Conservation (phyloP, 1,140 invertebrate species). For the Charaxes varanes region DNA sequence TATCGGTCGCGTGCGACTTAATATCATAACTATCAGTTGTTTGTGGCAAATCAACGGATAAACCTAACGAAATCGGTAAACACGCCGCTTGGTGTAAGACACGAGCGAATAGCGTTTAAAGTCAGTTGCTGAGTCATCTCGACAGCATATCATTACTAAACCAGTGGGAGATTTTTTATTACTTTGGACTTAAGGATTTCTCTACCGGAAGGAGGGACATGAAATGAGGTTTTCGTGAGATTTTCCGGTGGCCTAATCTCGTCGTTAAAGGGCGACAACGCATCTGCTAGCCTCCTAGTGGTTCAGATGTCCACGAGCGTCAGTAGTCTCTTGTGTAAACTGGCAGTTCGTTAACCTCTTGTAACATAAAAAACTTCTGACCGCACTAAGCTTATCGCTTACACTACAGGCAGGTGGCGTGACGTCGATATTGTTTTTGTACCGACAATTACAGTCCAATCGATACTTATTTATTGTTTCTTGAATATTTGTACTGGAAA, state of each 20-base stretch:
- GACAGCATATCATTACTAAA: too few species aligned
- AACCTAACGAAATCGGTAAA: slow-evolving; percentile 31
- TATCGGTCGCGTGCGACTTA: slow-evolving; percentile 27
- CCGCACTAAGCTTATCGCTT: slow-evolving; percentile 12
- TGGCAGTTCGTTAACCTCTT: too few species aligned
- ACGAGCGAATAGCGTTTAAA: not conserved
- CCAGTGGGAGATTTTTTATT: too few species aligned
- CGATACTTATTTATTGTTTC: slow-evolving; percentile 25
- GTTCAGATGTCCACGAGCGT: too few species aligned
- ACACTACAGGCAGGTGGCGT: slow-evolving; percentile 2
- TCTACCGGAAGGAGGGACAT: not conserved
- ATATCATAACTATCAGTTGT: slow-evolving; percentile 30
- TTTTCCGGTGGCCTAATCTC: not conserved
- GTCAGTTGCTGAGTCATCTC: too few species aligned
- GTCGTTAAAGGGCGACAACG: too few species aligned
- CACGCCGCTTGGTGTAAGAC: slow-evolving; percentile 3
- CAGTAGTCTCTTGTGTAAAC: too few species aligned
- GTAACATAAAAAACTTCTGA: too few species aligned
- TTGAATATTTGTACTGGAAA: slow-evolving; percentile 7
- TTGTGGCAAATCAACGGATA: slow-evolving; percentile 25
- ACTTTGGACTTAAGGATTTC: too few species aligned
- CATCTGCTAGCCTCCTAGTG: too few species aligned
- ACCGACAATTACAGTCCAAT: slow-evolving; percentile 29
- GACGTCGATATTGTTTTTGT: slow-evolving; percentile 29
- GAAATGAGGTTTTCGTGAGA: not conserved